phyloP scores from a whole-genome alignment of 2,888 invertebrate species.

The Scrobipalpa costella region DNA sequence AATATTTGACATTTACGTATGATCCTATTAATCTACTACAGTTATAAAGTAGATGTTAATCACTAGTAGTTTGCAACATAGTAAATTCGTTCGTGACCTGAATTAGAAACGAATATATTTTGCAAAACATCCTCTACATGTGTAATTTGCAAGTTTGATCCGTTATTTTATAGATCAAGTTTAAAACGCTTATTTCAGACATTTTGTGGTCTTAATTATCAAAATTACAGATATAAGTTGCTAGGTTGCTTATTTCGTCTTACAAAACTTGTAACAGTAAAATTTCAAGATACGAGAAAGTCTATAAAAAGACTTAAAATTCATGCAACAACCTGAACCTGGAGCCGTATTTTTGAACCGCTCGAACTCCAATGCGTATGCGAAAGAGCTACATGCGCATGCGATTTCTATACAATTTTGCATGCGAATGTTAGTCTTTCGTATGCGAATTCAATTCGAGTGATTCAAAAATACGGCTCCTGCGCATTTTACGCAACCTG shows the following conservation, averaged over 20 bases:
- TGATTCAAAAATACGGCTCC: no score
- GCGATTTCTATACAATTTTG: no score
- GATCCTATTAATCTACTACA: not conserved
- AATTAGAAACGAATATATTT: not conserved
- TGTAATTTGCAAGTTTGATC: not conserved
- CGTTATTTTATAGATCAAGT: not conserved
- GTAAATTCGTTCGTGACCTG: not conserved
- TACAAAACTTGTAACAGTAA: not conserved
- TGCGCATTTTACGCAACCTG: slow-evolving; percentile 2
- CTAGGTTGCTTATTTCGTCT: no score
- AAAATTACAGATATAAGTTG: no score
- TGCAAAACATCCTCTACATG: not conserved
- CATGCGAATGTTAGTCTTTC: no score
- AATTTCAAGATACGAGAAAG: slow-evolving; percentile 10
- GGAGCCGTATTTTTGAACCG: no score
- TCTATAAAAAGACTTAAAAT: not conserved
- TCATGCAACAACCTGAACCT: not conserved
- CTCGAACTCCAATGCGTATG: no score
- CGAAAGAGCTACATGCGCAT: no score
- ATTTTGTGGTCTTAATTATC: no score
- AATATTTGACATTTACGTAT: not conserved
- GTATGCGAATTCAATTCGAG: no score
- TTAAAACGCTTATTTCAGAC: no score
- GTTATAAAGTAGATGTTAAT: not conserved
- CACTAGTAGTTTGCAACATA: not conserved